Base-by-base conservation (phyloP, 2,888 invertebrate species). In the Caenorhabditis plicata region DNA sequence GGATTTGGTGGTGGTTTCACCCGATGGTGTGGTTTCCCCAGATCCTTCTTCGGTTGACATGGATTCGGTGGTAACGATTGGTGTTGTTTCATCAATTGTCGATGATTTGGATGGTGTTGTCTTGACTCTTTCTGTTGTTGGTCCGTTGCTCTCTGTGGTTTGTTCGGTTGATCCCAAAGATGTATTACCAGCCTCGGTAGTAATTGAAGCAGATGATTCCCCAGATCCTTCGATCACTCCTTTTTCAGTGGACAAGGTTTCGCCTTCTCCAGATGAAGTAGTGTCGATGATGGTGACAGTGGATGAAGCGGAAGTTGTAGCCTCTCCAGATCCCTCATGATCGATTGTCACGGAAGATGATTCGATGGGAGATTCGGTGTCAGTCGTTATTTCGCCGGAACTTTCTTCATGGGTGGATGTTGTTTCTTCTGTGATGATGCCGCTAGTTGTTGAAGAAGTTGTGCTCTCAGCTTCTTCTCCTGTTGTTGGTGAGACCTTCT, bases 181-280 rank as follows among this genome's bases (percentile, higher is more conserved):
- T 7, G 11, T n/a, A 13, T 22, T 47, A 3, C 38, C 54, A 25
- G 39, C 44, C 27, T 35, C 9, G 13, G 35, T 40, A 4, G n/a
- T 13, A 29, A 7, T 31, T 11, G 57, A 35, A 29, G 25, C 11
- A 2, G 36, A 36, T 11, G 40, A 32, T 19, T 50, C 55, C 20
- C 52, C 48, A 25, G 55, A 51, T 11, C 55, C 48, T 50, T 52
- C 60, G 13, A 43, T 23, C 38, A 13, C 1, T 29, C 29, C 20
- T 11, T 33, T 31, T 15, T n/a, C 5, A 33, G 33, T n/a, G 15
- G 33, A 4, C 4, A 17, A 33, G 13, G 7, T 33, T 17, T 33
- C 33, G 7, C 15, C 4, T 4, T n/a, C 13, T 4, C 5, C 7
- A 4, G 4, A n/a, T 15, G 33, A 33, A 33, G 33, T 15, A 4